Evolutionary conservation across 2,113 vertebrate species (phyloP), one percentile per base, ranked within the genome.

Genomic region (Sterna hirundo): DNA sequence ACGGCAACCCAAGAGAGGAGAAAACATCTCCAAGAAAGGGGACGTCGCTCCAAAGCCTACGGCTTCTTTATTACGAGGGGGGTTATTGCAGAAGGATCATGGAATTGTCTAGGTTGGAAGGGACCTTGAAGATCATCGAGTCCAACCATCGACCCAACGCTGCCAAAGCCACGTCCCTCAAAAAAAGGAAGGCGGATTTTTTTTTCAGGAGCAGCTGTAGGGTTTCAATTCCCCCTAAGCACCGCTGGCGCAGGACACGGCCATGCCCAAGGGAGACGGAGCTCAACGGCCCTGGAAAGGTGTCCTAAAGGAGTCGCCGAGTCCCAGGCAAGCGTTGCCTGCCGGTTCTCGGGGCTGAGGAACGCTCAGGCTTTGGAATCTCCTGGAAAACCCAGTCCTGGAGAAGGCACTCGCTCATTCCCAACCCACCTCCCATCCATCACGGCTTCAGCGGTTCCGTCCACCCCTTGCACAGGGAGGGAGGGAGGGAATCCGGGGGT

Each of bases 1-100:
- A 14, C 15, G 11, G 22, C 19, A 25, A 22, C 42, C 14, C 54
- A 21, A 4, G 34, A 7, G 4, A 1, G 1, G 4, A 23, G 46
- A 32, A 12, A 3, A 20, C 5, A 19, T 29, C 44, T 34, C 51
- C 25, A 5, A 32, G 36, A 40, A 32, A 23, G 47, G 2, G 2
- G 47, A 29, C 0, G 0, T 25, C 5, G 51, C 32, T 72, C 36
- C 58, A 20, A 36, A 62, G 54, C 27, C 55, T 16, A 13, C 29
- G 3, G 81, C 25, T 13, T 30, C 27, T 65, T 38, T 5, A 1
- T 13, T 6, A 11, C 19, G 32, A 32, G 16, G 5, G 29, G 0
- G 1, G 42, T 58, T 66, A 23, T n/a, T 11, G 49, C 40, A 23
- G 30, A 32, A 32, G 29, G 19, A 32, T 21, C 47, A 47, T 21